A percentile compares a stretch with the other conserved stretches of the same genome.
phyloP scores from a whole-genome alignment of 2,888 invertebrate genomes.

The Philonicus albiceps region DNA sequence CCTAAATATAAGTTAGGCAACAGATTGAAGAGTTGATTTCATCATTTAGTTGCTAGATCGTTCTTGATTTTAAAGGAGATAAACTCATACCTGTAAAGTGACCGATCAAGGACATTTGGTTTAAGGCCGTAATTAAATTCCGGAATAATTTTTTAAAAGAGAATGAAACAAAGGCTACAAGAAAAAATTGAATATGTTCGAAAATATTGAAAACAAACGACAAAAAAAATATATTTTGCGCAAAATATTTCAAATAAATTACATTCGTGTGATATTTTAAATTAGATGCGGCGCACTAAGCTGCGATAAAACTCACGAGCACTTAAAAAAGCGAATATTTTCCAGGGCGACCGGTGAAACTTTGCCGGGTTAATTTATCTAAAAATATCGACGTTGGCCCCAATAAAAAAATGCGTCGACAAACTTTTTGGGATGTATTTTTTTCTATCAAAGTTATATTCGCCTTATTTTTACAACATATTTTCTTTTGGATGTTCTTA shows the following conservation, averaged over 20 bases:
- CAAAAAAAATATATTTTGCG: neutral
- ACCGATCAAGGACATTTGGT: neutral
- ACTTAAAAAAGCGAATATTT: neutral
- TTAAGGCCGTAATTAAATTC: neutral
- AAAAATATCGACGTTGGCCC: slow-evolving; percentile 39
- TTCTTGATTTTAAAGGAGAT: neutral
- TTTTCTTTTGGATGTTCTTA: neutral
- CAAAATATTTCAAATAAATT: slow-evolving; percentile 14
- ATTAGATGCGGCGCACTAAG: neutral
- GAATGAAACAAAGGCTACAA: neutral
- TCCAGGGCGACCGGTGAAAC: neutral
- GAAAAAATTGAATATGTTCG: neutral
- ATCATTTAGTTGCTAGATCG: neutral
- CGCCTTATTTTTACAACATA: neutral
- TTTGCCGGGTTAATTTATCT: neutral
- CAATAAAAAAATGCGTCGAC: slow-evolving; percentile 23
- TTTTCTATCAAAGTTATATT: neutral
- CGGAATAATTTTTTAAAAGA: neutral
- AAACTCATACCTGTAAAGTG: neutral
- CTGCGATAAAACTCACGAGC: neutral
- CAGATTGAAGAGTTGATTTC: neutral
- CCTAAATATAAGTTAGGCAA: neutral
- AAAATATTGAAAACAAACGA: neutral
- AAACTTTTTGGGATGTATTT: neutral
- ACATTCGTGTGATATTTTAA: neutral